Conservation (phyloP, 1,140 invertebrate species). For the Battus philenor region DNA sequence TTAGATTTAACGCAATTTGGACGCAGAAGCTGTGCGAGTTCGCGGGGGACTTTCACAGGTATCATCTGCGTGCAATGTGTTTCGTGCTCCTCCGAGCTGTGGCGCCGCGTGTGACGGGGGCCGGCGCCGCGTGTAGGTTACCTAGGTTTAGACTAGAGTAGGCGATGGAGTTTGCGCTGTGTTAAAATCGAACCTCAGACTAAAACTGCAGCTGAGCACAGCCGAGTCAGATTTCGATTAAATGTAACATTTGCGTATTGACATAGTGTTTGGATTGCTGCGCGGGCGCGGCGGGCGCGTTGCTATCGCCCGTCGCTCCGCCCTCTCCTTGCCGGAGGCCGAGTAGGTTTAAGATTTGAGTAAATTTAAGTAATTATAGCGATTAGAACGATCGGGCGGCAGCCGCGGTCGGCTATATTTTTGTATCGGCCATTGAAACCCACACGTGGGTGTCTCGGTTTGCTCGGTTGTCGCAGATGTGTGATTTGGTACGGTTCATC, state of each 20-base stretch:
- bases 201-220: too few species aligned
- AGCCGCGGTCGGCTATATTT: conserved; percentile 44
- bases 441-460: conserved; percentile 19
- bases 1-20: too few species aligned
- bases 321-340: conserved; percentile 3
- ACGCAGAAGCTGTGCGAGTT: too few species aligned
- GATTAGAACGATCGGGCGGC: conserved; percentile 33
- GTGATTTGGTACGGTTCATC: too few species aligned
- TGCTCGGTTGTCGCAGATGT: too few species aligned
- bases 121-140: neutral
- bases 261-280: too few species aligned
- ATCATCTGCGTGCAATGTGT: too few species aligned
- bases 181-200: neutral
- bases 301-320: too few species aligned
- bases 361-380: conserved; percentile 41
- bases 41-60: too few species aligned
- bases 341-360: conserved; percentile 34
- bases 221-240: too few species aligned
- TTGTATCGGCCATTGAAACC: conserved; percentile 46
- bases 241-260: too few species aligned
- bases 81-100: too few species aligned
- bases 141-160: neutral
- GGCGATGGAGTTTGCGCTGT: neutral
- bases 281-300: neutral
- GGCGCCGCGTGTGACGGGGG: neutral